Base-by-base conservation (phyloP, 2,113 vertebrate genomes). In the Psittacara wagleri region DNA sequence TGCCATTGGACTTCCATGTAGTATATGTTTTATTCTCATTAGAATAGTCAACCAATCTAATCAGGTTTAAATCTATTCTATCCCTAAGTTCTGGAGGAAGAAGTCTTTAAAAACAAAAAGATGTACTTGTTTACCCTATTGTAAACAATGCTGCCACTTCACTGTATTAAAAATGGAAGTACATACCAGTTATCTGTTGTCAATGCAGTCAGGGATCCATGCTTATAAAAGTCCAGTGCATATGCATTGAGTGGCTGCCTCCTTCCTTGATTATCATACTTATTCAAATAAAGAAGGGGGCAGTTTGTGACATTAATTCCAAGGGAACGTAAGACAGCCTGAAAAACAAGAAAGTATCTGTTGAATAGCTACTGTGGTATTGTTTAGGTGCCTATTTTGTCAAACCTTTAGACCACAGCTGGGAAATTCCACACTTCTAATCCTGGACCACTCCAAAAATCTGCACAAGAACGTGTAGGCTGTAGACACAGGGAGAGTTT, bases 161-260 rank as follows among this genome's bases (percentile, higher is more conserved):
- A 39, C 27, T 4, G 0, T 39, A 23, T 33, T 66, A 57, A 29
- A 54, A 28, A 51, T 62, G 33, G 14, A 20, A n/a, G 43, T 61
- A 92, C 88, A 2, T 95, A 98, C 98, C 97, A 35, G 77, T 98
- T 98, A 68, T 98, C 98, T 10, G 87, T 96, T 25, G 28, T 41
- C 91, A 98, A 9, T 69, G 96, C 97, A 52, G 1, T 9, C 88
- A 98, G 87, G 52, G 96, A 98, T 6, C 97, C 97, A 12, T 98
- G 98, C 72, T 97, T 98, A 25, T 97, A 98, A 11, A 98, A 98
- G 64, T 98, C 98, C 48, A 98, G 95, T 8, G 82, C 94, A 37
- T 98, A 98, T 5, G 98, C 96, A 73, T 98, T 97, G 48, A 98
- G 97, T 9, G 95, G 96, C 88, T 51, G 46, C 46, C 12, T 95